These are phyloP conservation scores for Apamea anceps DNA, from an alignment of 2,888 invertebrate species.

Conservation along the genomic window DNA sequence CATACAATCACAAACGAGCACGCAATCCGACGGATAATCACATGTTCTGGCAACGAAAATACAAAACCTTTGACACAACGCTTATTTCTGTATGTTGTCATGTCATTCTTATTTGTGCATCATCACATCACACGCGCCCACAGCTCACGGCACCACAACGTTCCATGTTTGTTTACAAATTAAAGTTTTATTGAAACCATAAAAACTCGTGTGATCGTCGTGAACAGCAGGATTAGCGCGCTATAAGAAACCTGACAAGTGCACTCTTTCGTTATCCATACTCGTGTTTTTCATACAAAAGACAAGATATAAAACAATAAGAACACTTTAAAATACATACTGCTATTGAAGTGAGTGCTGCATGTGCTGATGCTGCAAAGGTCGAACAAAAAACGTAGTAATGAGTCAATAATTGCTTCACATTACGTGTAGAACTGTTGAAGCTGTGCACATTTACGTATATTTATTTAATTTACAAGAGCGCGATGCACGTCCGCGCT, in stretches of 20 bases:
- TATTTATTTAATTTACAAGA: slow-evolving; percentile 6
- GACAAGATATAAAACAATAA: slow-evolving; percentile 11
- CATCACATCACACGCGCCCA: slow-evolving; percentile 18
- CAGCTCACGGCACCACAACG: slow-evolving; percentile 4
- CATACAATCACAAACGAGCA: slow-evolving; percentile 4
- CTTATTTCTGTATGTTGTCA: slow-evolving; percentile 25
- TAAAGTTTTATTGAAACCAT: slow-evolving; percentile 63
- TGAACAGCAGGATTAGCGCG: slow-evolving; percentile 57
- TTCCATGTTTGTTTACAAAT: slow-evolving; percentile 51
- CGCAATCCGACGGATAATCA: slow-evolving; percentile 13
- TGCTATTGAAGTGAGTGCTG: slow-evolving; percentile 40
- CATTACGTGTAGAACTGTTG: slow-evolving; percentile 26
- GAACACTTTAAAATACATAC: slow-evolving; percentile 52
- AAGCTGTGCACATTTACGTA: slow-evolving; percentile 43
- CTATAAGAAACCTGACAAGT: slow-evolving; percentile 63
- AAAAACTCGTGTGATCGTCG: slow-evolving; percentile 53
- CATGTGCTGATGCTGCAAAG: slow-evolving; percentile 38
- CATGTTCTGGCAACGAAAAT: slow-evolving; percentile 34
- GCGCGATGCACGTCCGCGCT: slow-evolving; percentile 52
- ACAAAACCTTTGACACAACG: slow-evolving; percentile 19
- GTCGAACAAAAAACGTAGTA: slow-evolving; percentile 45
- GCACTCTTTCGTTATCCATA: slow-evolving; percentile 46
- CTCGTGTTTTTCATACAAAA: slow-evolving; percentile 34
- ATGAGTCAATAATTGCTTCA: slow-evolving; percentile 50
- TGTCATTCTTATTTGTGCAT: slow-evolving; percentile 41